Conservation (phyloP, 2,113 vertebrate genomes). For the Calidris pygmaea region DNA sequence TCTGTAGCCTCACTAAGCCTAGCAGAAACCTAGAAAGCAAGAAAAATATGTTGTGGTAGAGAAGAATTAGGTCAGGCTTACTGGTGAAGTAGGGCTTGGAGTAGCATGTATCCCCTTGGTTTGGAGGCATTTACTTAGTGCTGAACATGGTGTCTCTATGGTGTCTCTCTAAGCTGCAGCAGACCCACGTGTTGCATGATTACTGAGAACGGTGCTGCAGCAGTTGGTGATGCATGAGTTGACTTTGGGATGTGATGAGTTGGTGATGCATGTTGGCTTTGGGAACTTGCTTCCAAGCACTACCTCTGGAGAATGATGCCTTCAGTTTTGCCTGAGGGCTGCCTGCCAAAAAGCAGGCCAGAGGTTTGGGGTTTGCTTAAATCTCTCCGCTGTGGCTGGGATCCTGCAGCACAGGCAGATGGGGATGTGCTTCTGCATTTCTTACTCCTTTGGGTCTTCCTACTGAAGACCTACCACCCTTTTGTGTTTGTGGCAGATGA, state of each 20-base stretch:
- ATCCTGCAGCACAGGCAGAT: fast-evolving
- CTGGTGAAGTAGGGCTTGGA: background rate
- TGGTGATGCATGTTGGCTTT: background rate
- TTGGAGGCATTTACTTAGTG: background rate
- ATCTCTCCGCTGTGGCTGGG: background rate
- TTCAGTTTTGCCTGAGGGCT: background rate
- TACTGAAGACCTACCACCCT: background rate
- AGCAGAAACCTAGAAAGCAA: background rate
- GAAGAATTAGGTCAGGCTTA: background rate
- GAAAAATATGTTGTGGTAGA: background rate
- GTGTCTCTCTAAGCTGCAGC: background rate
- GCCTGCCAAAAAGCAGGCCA: background rate
- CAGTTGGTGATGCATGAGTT: fast-evolving
- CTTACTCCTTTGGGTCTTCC: background rate
- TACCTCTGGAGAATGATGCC: background rate
- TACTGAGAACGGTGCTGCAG: background rate
- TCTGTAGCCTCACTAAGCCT: background rate
- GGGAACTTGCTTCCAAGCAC: background rate
- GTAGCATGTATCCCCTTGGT: background rate
- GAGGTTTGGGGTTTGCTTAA: background rate
- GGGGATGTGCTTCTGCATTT: background rate
- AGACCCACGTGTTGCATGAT: fast-evolving
- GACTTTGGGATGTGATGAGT: too few species aligned
- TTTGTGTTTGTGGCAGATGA: background rate
- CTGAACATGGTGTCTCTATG: fast-evolving